phyloP scores from a whole-genome alignment of 2,113 vertebrate genomes.

The Mola mola region DNA sequence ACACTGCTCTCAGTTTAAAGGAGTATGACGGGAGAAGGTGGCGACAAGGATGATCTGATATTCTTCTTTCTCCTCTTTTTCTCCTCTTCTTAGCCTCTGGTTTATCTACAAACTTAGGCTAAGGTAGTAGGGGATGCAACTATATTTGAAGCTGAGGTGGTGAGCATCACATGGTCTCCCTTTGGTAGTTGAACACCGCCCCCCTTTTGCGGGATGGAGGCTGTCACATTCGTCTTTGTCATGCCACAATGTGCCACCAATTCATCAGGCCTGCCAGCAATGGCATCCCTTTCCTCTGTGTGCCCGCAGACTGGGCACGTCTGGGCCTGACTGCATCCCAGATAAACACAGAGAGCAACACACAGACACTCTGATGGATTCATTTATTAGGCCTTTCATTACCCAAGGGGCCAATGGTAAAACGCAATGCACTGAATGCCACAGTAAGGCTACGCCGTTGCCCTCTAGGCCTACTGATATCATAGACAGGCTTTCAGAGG shows the following conservation, averaged over 20 bases:
- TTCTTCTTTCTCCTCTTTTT: constrained; percentile 19
- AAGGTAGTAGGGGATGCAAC: constrained; percentile 53
- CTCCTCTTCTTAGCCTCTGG: constrained; percentile 1
- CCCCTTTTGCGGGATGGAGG: constrained; percentile 74
- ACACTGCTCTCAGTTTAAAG: constrained; percentile 37
- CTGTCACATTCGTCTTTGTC: constrained; percentile 89
- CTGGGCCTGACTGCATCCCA: constrained; percentile 80
- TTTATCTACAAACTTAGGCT: constrained; percentile 51
- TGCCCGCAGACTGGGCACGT: constrained; percentile 80
- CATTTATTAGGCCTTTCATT: constrained; percentile 85
- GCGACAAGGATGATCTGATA: constrained; percentile 34
- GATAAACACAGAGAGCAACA: constrained; percentile 78
- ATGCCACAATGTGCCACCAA: constrained; percentile 74
- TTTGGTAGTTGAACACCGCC: constrained; percentile 70
- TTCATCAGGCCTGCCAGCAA: constrained; percentile 85
- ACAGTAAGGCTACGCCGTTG: constrained; percentile 64
- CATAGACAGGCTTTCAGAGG: constrained; percentile 59
- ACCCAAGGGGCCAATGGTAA: constrained; percentile 80
- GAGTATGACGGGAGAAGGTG: constrained; percentile 5
- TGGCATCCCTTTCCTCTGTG: constrained; percentile 79
- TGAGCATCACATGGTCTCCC: constrained; percentile 71
- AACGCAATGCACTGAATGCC: constrained; percentile 77
- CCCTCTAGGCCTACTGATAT: constrained; percentile 60
- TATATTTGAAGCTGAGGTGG: constrained; percentile 65
- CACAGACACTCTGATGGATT: constrained; percentile 82